Conservation (phyloP, 1,140 invertebrate species). For the Drosophila burlai region DNA sequence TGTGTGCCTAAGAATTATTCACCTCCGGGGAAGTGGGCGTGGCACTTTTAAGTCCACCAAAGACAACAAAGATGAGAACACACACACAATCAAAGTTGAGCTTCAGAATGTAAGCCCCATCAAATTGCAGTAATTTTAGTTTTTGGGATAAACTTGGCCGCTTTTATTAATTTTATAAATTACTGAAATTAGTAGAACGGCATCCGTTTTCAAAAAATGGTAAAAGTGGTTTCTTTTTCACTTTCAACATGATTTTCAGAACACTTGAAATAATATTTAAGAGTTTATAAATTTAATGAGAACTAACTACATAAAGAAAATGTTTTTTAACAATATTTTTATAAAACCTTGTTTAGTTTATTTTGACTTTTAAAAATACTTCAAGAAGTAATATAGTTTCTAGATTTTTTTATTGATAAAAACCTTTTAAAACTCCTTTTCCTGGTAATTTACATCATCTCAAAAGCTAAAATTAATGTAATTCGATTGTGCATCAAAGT, state of each 20-base stretch:
- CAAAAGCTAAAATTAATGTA: conserved; percentile 10
- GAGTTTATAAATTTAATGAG: too few relatives aligned
- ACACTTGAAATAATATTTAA: background rate
- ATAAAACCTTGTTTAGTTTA: background rate
- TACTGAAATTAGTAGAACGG: conserved; percentile 31
- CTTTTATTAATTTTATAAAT: conserved; percentile 45
- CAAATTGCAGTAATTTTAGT: conserved; percentile 73
- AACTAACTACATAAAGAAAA: background rate
- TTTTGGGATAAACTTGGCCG: conserved; percentile 27
- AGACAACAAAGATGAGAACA: conserved; percentile 10
- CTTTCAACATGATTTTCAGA: conserved; percentile 4
- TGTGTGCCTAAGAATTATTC: conserved; percentile 6
- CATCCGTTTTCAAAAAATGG: background rate
- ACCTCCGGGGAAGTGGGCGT: conserved; percentile 51
- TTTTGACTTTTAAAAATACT: too few relatives aligned
- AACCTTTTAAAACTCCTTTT: background rate
- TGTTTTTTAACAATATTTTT: background rate
- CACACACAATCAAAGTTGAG: conserved; percentile 7
- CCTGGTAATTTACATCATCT: background rate
- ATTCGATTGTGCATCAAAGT: background rate
- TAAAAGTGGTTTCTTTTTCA: conserved; percentile 22
- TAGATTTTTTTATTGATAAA: too few relatives aligned
- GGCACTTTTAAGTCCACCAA: conserved; percentile 44
- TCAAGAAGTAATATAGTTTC: too few relatives aligned
- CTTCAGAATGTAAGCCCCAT: conserved; percentile 43